These are phyloP conservation scores for Drosophila elegans DNA, from an alignment of 1,140 invertebrate genomes.

Conservation along the genomic window DNA sequence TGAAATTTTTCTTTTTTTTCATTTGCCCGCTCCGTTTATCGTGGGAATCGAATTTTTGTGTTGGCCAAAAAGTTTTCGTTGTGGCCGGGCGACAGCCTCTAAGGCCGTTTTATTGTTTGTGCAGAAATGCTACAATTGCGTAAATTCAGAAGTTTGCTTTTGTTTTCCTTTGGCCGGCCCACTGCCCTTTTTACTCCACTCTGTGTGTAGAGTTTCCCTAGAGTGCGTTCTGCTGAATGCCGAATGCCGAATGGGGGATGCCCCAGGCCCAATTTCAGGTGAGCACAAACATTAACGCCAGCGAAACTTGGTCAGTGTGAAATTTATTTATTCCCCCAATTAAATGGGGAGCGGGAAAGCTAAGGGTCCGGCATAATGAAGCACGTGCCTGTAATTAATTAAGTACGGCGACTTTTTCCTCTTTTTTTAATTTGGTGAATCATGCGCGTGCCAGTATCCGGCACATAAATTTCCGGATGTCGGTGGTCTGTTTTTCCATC, in stretches of 20 bases:
- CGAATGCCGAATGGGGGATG: not conserved
- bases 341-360: constrained; percentile 15
- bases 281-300: constrained; percentile 57
- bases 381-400: constrained; percentile 79
- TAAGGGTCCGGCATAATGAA: constrained; percentile 63
- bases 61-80: constrained; percentile 59
- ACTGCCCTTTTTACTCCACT: not conserved
- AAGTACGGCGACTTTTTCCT: constrained; percentile 62
- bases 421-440: constrained; percentile 65
- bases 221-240: constrained; percentile 75
- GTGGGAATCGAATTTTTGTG: constrained; percentile 72
- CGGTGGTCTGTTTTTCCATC: constrained; percentile 58
- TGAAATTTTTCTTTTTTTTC: constrained; percentile 16
- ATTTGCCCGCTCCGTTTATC: constrained; percentile 45
- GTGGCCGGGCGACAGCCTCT: constrained; percentile 50
- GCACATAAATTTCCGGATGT: constrained; percentile 60
- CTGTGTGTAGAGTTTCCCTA: constrained; percentile 48
- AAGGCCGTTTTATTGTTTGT: constrained; percentile 75
- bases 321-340: constrained; percentile 79
- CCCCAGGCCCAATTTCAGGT: constrained; percentile 73
- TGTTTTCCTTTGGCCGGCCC: constrained; percentile 39
- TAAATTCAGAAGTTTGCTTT: constrained; percentile 68
- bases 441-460: constrained; percentile 48
- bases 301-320: constrained; percentile 63
- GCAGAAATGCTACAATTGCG: constrained; percentile 71